phyloP scores from a whole-genome alignment of 2,888 invertebrate species.

The Celastrina argiolus region DNA sequence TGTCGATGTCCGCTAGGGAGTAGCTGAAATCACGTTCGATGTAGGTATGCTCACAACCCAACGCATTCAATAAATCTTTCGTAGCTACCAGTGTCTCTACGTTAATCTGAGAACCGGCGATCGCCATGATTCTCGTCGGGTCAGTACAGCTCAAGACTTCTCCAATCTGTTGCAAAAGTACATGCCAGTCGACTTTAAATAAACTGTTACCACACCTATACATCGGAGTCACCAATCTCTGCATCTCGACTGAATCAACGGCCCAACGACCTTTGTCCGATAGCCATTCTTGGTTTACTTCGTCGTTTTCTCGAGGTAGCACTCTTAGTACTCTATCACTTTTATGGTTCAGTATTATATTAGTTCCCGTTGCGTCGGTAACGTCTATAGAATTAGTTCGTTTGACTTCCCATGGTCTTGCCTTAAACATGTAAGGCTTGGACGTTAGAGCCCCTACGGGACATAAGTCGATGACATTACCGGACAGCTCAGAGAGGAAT shows the following conservation, averaged over 20 bases:
- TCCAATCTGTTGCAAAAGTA: conserved; percentile 85
- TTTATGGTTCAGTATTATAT: conserved; percentile 56
- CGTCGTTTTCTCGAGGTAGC: conserved; percentile 62
- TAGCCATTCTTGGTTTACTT: conserved; percentile 97
- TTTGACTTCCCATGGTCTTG: conserved; percentile 97
- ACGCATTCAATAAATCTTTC: conserved; percentile 61
- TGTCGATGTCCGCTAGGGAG: conserved; percentile 43
- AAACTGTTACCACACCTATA: conserved; percentile 84
- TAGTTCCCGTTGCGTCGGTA: conserved; percentile 67
- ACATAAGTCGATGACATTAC: conserved; percentile 98
- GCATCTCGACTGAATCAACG: conserved; percentile 96
- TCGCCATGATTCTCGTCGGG: conserved; percentile 71
- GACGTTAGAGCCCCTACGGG: conserved; percentile 99
- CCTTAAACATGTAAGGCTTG: conserved; percentile 96
- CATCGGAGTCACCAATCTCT: conserved; percentile 96
- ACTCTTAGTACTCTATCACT: conserved; percentile 58
- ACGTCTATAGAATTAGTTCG: conserved; percentile 78
- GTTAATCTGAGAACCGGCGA: conserved; percentile 61
- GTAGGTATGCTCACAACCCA: conserved; percentile 58
- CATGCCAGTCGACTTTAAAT: conserved; percentile 93
- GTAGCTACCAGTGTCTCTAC: conserved; percentile 61
- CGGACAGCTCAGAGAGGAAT: conserved; percentile 97
- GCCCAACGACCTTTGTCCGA: conserved; percentile 98
- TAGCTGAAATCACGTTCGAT: conserved; percentile 50
- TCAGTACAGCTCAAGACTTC: conserved; percentile 79